Evolutionary conservation across 2,888 invertebrate genomes (phyloP).

Genomic region (Arrhopalites spinosus): DNA sequence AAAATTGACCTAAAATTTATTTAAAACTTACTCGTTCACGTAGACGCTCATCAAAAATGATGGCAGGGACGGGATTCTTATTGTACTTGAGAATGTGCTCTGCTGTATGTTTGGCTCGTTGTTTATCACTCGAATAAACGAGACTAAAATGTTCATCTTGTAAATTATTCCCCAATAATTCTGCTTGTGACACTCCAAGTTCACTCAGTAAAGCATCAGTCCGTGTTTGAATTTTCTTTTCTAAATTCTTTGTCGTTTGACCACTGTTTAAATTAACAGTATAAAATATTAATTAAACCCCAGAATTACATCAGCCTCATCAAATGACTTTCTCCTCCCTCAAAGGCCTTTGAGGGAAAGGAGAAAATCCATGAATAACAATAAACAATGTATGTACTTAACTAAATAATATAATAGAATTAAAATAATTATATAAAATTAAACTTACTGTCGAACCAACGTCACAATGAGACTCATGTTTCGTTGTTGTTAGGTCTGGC

Average conservation of each 20-base stretch:
- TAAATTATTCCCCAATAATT: constrained; percentile 22
- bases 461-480: constrained; percentile 26
- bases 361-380: neutral
- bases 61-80: constrained; percentile 6
- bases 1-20: neutral
- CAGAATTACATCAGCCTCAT: neutral
- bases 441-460: constrained; percentile 35
- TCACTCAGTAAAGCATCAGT: constrained; percentile 38
- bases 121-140: constrained; percentile 31
- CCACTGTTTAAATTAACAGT: constrained; percentile 25
- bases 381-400: neutral
- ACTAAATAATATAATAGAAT: neutral
- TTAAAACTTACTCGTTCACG: constrained; percentile 35
- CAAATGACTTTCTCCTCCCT: no score
- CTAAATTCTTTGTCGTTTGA: constrained; percentile 35
- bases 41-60: constrained; percentile 23
- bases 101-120: constrained; percentile 29
- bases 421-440: neutral
- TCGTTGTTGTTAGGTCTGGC: neutral
- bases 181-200: constrained; percentile 20
- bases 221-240: constrained; percentile 35
- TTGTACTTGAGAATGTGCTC: constrained; percentile 29
- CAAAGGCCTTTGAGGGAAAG: neutral
- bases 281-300: no score
- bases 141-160: constrained; percentile 27